A percentile compares a stretch with the other conserved stretches of the same genome.
Conservation (phyloP, 2,797 vertebrate genomes). For the Sus cebifrons region DNA sequence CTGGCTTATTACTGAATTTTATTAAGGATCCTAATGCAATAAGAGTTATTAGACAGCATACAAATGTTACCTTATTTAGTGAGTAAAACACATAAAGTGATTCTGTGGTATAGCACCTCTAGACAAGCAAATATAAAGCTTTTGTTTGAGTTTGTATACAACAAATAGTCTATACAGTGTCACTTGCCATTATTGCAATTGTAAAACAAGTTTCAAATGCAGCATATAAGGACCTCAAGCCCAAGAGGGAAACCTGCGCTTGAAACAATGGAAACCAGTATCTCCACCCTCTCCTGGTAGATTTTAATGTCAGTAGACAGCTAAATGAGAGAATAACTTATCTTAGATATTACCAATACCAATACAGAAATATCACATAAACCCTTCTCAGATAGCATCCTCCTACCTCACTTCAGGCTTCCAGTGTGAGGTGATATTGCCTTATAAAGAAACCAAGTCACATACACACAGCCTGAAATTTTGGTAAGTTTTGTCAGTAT, state of each 20-base stretch:
- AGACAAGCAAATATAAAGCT: neutral
- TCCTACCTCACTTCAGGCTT: neutral
- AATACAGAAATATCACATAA: slow-evolving; percentile 5
- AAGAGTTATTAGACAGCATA: neutral
- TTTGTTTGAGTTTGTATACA: neutral
- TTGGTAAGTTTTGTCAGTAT: neutral
- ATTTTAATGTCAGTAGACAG: neutral
- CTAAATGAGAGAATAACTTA: slow-evolving; percentile 8
- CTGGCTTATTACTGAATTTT: neutral
- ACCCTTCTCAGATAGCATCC: neutral
- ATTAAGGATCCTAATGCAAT: neutral
- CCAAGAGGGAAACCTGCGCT: neutral
- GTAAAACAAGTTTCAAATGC: slow-evolving; percentile 3
- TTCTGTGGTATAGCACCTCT: neutral
- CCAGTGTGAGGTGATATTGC: neutral
- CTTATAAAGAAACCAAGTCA: neutral
- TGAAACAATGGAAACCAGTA: neutral
- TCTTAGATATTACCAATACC: neutral
- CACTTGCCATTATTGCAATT: neutral
- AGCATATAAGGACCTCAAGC: neutral
- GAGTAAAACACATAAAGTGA: neutral
- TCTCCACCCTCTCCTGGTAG: neutral
- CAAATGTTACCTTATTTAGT: neutral
- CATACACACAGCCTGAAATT: neutral
- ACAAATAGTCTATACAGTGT: neutral